Evolutionary conservation across 2,888 invertebrate genomes (phyloP).

Genomic region (Osedax frankpressi): DNA sequence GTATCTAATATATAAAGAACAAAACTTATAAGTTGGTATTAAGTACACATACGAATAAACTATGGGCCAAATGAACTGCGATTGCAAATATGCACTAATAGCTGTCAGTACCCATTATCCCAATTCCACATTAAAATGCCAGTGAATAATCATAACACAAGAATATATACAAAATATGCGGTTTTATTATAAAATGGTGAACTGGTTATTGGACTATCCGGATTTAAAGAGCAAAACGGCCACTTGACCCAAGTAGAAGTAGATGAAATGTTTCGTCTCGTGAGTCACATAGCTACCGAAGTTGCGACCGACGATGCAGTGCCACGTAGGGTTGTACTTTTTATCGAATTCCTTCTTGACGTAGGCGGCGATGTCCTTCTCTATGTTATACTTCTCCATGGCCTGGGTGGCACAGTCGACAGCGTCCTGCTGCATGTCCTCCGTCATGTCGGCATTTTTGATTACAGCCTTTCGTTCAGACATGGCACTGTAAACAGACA

Average conservation of each 20-base stretch:
- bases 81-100: no score
- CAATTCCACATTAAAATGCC: no score
- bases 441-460: conserved; percentile 99
- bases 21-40: no score
- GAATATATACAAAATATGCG: no score
- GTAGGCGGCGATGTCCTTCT: conserved; percentile 97
- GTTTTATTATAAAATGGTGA: no score
- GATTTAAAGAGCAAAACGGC: conserved; percentile 97
- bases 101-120: no score
- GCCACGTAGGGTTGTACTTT: conserved; percentile 99
- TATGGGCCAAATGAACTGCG: no score
- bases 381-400: conserved; percentile 94
- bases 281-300: conserved; percentile 97
- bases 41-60: no score
- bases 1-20: no score
- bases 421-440: conserved; percentile 99
- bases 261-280: conserved; percentile 97
- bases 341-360: conserved; percentile 99
- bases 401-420: conserved; percentile 97
- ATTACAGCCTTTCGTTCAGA: conserved; percentile 73
- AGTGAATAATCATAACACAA: no score
- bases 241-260: conserved; percentile 97
- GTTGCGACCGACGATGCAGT: conserved; percentile 95
- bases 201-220: no score
- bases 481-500: no score